A percentile compares a stretch with the other conserved stretches of the same genome.
Conservation (phyloP, 2,888 invertebrate species). For the Chrysopilus asiliformis region DNA sequence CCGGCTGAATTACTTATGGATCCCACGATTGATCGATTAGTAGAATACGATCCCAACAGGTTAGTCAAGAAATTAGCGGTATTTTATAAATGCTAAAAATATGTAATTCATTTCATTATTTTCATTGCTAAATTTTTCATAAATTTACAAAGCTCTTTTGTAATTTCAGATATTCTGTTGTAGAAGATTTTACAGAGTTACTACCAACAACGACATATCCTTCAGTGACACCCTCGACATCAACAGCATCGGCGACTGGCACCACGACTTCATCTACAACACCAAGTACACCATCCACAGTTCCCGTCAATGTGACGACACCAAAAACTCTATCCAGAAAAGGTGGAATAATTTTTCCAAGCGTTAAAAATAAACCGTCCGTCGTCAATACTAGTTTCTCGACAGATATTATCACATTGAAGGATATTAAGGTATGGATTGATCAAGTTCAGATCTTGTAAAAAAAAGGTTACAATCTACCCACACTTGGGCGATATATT, state of each 20-base stretch:
- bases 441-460: slow-evolving; percentile 11
- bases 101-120: slow-evolving; percentile 4
- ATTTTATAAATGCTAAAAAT: not conserved
- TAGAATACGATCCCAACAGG: slow-evolving; percentile 63
- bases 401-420: slow-evolving; percentile 60
- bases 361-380: slow-evolving; percentile 80
- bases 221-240: slow-evolving; percentile 15
- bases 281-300: slow-evolving; percentile 19
- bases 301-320: slow-evolving; percentile 16
- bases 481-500: not conserved
- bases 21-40: slow-evolving; percentile 65
- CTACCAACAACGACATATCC: slow-evolving; percentile 31
- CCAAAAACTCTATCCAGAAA: slow-evolving; percentile 44
- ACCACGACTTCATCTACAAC: slow-evolving; percentile 19
- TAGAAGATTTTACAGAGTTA: slow-evolving; percentile 31
- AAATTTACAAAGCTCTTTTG: not conserved
- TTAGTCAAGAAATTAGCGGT: no score
- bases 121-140: not conserved
- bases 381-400: slow-evolving; percentile 71
- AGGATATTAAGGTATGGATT: slow-evolving; percentile 77
- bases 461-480: no score
- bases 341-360: slow-evolving; percentile 79
- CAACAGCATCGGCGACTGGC: slow-evolving; percentile 19
- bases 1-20: slow-evolving; percentile 60
- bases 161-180: slow-evolving; percentile 27